Conservation (phyloP, 2,797 vertebrate genomes). For the Babyrousa celebensis region DNA sequence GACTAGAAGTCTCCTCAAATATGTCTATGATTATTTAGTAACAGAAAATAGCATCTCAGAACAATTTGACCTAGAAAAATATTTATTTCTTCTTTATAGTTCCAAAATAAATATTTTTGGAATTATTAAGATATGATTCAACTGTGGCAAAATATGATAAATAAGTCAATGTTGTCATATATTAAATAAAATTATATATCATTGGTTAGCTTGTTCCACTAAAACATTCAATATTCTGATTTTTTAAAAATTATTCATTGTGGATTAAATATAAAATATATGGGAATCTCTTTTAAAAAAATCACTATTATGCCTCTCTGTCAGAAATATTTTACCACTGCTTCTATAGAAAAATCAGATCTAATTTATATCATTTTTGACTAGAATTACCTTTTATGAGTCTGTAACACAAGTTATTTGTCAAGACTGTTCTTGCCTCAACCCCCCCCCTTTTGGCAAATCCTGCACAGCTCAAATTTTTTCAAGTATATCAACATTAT, state of each 20-base stretch:
- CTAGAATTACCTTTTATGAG: conserved; percentile 45
- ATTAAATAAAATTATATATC: conserved; percentile 53
- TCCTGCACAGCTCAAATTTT: background rate
- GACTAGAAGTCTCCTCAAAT: background rate
- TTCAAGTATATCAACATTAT: conserved; percentile 48
- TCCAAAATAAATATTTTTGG: conserved; percentile 19
- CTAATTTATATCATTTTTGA: conserved; percentile 78
- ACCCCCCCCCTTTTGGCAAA: background rate
- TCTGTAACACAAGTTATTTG: conserved; percentile 38
- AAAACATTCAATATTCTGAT: conserved; percentile 33
- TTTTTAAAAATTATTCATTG: conserved; percentile 41
- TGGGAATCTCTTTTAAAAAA: conserved; percentile 49
- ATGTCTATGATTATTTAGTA: conserved; percentile 37
- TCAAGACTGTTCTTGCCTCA: conserved; percentile 65
- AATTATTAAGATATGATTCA: conserved; percentile 58
- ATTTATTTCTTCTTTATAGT: background rate
- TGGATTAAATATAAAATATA: conserved; percentile 61
- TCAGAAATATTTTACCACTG: conserved; percentile 74
- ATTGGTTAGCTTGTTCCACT: conserved; percentile 29
- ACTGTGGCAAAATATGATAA: background rate
- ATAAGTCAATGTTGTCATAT: background rate
- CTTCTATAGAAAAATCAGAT: conserved; percentile 67
- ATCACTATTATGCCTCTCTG: conserved; percentile 43
- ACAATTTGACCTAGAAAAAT: conserved; percentile 26
- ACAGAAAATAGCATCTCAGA: background rate